Evolutionary conservation across 1,140 invertebrate genomes (phyloP).

Genomic region (Penaeus indicus): DNA sequence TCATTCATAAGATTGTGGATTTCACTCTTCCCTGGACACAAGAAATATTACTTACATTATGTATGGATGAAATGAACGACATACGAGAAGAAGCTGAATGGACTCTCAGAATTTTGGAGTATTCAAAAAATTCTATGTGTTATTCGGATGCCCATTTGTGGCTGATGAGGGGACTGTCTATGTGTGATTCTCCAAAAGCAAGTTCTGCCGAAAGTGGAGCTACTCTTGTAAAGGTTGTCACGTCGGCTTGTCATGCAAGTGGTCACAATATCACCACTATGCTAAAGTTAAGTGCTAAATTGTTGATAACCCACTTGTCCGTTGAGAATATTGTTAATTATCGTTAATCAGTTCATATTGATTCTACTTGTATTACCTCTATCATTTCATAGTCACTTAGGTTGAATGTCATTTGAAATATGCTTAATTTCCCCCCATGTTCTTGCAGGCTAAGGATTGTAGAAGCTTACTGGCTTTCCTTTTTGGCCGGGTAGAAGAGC

Average conservation of each 20-base stretch:
- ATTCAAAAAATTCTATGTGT: not conserved
- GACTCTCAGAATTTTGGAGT: slow-evolving; percentile 71
- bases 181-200: slow-evolving; percentile 74
- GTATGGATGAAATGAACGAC: slow-evolving; percentile 71
- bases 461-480: not conserved
- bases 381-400: not conserved
- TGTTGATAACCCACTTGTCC: too few relatives aligned
- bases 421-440: not conserved
- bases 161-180: slow-evolving; percentile 69
- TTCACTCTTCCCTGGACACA: slow-evolving; percentile 69
- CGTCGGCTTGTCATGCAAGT: not conserved
- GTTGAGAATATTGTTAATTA: not conserved
- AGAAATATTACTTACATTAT: slow-evolving; percentile 69
- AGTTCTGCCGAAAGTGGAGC: slow-evolving; percentile 74
- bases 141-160: slow-evolving; percentile 64
- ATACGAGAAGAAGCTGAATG: slow-evolving; percentile 71
- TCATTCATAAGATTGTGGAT: slow-evolving; percentile 68
- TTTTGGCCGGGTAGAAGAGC: slow-evolving; percentile 47
- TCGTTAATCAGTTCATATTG: not conserved
- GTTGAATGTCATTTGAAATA: not conserved
- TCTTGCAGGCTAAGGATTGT: not conserved
- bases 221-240: slow-evolving; percentile 68
- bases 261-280: slow-evolving; percentile 1
- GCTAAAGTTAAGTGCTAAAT: slow-evolving; percentile 6
- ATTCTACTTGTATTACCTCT: not conserved